phyloP scores from a whole-genome alignment of 2,113 vertebrate species.

The Elephas maximus region DNA sequence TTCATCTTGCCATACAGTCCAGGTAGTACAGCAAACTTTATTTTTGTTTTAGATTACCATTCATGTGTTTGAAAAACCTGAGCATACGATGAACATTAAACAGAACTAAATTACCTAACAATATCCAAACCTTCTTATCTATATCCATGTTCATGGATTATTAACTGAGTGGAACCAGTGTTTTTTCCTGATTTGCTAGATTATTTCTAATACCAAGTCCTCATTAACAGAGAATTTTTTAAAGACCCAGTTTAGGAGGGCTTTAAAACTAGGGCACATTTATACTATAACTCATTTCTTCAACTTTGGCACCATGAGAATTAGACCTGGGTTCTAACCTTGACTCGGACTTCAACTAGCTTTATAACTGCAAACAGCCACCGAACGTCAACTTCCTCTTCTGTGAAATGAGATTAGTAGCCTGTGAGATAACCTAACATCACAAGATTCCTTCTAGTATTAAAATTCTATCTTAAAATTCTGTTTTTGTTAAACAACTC shows the following conservation, averaged over 20 bases:
- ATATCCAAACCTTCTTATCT: background rate
- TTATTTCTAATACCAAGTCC: background rate
- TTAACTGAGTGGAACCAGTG: background rate
- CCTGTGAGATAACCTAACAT: background rate
- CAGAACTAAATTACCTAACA: background rate
- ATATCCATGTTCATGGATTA: background rate
- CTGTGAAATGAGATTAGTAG: background rate
- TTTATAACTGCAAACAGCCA: conserved; percentile 21
- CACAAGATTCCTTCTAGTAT: background rate
- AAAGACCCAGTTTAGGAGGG: background rate
- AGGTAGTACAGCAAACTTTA: background rate
- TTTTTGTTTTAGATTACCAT: conserved; percentile 11
- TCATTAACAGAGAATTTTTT: background rate
- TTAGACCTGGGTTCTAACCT: background rate
- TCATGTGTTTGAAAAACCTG: background rate
- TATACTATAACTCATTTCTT: background rate
- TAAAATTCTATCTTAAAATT: background rate
- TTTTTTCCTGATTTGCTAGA: background rate
- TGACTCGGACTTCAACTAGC: background rate
- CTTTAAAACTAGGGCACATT: background rate
- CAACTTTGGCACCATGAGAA: background rate
- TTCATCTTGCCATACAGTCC: background rate
- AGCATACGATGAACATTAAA: background rate
- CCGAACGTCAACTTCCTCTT: background rate
- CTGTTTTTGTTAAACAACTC: background rate